These are phyloP conservation scores for Potamilus streckersoni DNA, from an alignment of 1,140 invertebrate species.

Conservation along the genomic window DNA sequence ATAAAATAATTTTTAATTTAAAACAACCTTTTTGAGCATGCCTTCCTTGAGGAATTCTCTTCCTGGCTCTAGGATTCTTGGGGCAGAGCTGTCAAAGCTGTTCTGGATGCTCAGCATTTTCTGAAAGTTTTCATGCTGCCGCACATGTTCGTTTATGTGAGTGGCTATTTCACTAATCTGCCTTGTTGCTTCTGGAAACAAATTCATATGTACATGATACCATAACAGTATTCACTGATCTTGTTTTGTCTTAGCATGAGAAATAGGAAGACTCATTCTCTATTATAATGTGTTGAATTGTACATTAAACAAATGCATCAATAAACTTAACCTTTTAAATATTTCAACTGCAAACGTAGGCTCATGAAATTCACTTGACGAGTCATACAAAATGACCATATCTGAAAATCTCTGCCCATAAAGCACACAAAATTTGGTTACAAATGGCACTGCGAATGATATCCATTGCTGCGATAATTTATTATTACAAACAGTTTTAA, in stretches of 20 bases:
- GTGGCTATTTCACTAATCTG: conserved; percentile 77
- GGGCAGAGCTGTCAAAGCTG: conserved; percentile 72
- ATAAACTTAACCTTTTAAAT: no score
- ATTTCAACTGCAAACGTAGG: no score
- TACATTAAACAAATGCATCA: no score
- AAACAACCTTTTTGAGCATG: conserved; percentile 73
- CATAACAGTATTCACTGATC: background rate
- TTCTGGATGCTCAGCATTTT: conserved; percentile 78
- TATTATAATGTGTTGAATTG: background rate
- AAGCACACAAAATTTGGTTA: no score
- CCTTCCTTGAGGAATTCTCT: conserved; percentile 80
- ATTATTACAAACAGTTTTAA: no score
- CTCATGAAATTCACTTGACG: no score
- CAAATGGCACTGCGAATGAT: no score
- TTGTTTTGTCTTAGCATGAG: background rate
- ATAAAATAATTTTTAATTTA: no score
- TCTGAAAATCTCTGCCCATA: no score
- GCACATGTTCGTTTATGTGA: conserved; percentile 79
- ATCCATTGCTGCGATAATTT: no score
- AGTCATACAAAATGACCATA: no score
- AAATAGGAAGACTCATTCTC: background rate
- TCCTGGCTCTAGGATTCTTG: conserved; percentile 77
- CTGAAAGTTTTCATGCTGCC: conserved; percentile 79
- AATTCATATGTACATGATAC: background rate
- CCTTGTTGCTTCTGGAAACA: conserved; percentile 73